A percentile compares a stretch with the other conserved stretches of the same genome.
Evolutionary conservation across 2,113 vertebrate genomes (phyloP).

Genomic region (Dasyprocta punctata): DNA sequence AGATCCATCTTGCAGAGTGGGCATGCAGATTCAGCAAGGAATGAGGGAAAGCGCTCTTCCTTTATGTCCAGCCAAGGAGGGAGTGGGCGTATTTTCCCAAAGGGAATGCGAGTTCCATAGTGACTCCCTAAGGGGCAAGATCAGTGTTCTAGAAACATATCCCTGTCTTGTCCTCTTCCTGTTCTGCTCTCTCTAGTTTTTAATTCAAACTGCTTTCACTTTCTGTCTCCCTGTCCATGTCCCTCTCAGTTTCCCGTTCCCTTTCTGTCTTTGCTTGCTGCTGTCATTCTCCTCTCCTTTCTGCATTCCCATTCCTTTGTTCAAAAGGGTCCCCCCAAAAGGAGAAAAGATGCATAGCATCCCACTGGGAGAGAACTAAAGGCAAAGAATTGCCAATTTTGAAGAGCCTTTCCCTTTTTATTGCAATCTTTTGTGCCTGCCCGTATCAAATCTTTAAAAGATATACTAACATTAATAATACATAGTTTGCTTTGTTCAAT

Average conservation of each 20-base stretch:
- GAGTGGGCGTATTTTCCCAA: not conserved
- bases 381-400: slow-evolving; percentile 74
- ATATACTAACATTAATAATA: slow-evolving; percentile 82
- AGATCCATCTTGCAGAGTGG: not conserved
- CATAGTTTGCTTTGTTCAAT: slow-evolving; percentile 77
- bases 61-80: not conserved
- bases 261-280: not conserved
- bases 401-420: slow-evolving; percentile 66
- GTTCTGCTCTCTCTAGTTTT: not conserved
- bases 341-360: slow-evolving; percentile 44
- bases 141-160: not conserved
- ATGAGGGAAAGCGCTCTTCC: not conserved
- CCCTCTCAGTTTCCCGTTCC: not conserved
- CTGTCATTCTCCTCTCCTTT: not conserved
- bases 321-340: not conserved
- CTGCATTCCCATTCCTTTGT: slow-evolving; percentile 41
- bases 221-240: not conserved
- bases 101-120: not conserved
- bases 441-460: slow-evolving; percentile 76
- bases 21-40: not conserved
- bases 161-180: not conserved
- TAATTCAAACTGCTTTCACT: slow-evolving; percentile 10
- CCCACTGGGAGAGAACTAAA: slow-evolving; percentile 71
- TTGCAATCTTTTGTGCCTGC: slow-evolving; percentile 68
- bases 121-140: not conserved